Conservation (phyloP, 2,888 invertebrate species). For the Pelosia muscerda region DNA sequence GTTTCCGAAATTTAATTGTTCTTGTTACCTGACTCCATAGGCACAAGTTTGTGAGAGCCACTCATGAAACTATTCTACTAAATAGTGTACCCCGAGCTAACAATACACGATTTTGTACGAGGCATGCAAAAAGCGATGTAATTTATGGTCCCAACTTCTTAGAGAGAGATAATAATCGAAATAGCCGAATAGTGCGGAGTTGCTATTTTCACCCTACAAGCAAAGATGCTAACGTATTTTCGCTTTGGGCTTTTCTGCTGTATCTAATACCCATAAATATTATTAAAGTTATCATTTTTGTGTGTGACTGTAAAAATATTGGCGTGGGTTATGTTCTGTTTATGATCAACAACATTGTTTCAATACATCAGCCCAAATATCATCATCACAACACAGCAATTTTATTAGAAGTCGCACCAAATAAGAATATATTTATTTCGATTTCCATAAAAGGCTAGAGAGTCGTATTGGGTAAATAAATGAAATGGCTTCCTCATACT, state of each 20-base stretch:
- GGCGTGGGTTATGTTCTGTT: not conserved
- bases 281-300: not conserved
- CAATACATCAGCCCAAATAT: not conserved
- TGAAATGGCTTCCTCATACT: not conserved
- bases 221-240: conserved; percentile 3
- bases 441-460: not conserved
- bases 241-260: not conserved
- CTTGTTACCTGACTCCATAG: conserved; percentile 46
- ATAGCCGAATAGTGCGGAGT: conserved; percentile 22
- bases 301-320: not conserved
- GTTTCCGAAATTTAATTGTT: conserved; percentile 42
- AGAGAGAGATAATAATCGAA: conserved; percentile 42
- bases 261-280: not conserved
- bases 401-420: not conserved
- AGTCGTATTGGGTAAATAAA: conserved; percentile 2
- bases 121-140: conserved; percentile 69
- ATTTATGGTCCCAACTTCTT: conserved; percentile 65
- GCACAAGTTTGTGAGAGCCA: conserved; percentile 64
- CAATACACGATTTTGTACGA: conserved; percentile 65
- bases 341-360: conserved; percentile 4
- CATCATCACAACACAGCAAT: not conserved
- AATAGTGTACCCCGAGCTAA: conserved; percentile 66
- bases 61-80: conserved; percentile 74
- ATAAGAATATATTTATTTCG: not conserved
- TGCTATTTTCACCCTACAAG: conserved; percentile 25